A percentile compares a stretch with the other conserved stretches of the same genome.
Conservation (phyloP, 2,888 invertebrate species). For the Andrena chrysosceles region DNA sequence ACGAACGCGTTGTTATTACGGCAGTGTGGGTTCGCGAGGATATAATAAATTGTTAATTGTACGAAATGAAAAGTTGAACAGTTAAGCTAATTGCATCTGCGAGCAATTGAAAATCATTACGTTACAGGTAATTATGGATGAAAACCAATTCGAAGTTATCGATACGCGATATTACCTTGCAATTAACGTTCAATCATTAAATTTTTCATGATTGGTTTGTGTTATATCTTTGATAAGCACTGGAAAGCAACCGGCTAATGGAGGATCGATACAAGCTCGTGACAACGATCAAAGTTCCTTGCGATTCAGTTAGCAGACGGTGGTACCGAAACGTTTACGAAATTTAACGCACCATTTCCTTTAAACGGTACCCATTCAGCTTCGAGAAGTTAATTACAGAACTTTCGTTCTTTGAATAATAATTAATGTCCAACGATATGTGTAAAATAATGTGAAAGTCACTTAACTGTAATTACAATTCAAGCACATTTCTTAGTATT, state of each 20-base stretch:
- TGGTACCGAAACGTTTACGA: conserved; percentile 8
- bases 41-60: conserved; percentile 15
- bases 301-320: conserved; percentile 14
- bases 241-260: neutral
- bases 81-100: too few species aligned
- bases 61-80: neutral
- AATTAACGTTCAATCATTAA: neutral
- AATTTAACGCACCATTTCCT: conserved; percentile 6
- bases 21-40: neutral
- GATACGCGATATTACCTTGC: neutral
- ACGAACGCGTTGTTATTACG: neutral
- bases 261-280: neutral
- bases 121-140: too few species aligned
- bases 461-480: too few species aligned
- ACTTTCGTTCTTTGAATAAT: too few species aligned
- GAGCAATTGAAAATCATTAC: too few species aligned
- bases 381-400: neutral
- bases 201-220: neutral
- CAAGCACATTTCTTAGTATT: too few species aligned
- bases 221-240: neutral
- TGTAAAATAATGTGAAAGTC: too few species aligned
- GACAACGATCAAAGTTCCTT: conserved; percentile 1
- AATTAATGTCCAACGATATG: too few species aligned
- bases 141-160: too few species aligned
- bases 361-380: neutral